Conservation (phyloP, 1,140 invertebrate genomes). For the Hycleus phaleratus region DNA sequence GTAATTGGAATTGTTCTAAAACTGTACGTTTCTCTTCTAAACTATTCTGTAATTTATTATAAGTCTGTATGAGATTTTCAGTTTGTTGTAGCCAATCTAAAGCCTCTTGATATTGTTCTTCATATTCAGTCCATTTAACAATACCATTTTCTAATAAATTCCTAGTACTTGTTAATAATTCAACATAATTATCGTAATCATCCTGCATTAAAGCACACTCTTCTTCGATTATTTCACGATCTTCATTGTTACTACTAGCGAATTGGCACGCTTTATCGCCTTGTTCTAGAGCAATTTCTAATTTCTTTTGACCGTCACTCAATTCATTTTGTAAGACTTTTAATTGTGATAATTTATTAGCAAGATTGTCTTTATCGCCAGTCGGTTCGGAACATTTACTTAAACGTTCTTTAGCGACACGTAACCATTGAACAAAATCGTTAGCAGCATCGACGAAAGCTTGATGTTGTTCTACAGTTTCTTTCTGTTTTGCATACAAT, state of each 20-base stretch:
- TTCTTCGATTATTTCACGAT: slow-evolving; percentile 84
- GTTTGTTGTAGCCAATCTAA: slow-evolving; percentile 82
- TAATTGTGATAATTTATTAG: slow-evolving; percentile 74
- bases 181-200: slow-evolving; percentile 75
- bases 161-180: slow-evolving; percentile 71
- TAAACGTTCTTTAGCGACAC: slow-evolving; percentile 80
- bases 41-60: slow-evolving; percentile 82
- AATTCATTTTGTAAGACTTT: slow-evolving; percentile 76
- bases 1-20: slow-evolving; percentile 82
- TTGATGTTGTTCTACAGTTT: slow-evolving; percentile 83
- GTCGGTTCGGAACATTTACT: slow-evolving; percentile 89
- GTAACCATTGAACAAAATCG: slow-evolving; percentile 87
- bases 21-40: slow-evolving; percentile 83
- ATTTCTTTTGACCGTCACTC: slow-evolving; percentile 69
- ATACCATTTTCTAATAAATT: slow-evolving; percentile 79
- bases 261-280: slow-evolving; percentile 74
- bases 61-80: slow-evolving; percentile 79
- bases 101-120: slow-evolving; percentile 86
- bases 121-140: slow-evolving; percentile 92
- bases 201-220: slow-evolving; percentile 83
- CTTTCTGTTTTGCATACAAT: slow-evolving; percentile 82
- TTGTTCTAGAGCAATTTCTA: slow-evolving; percentile 72
- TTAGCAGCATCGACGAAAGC: slow-evolving; percentile 83
- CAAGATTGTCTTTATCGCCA: slow-evolving; percentile 84
- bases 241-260: slow-evolving; percentile 78